Base-by-base conservation (phyloP, 1,140 invertebrate genomes). In the Camponotus pennsylvanicus region DNA sequence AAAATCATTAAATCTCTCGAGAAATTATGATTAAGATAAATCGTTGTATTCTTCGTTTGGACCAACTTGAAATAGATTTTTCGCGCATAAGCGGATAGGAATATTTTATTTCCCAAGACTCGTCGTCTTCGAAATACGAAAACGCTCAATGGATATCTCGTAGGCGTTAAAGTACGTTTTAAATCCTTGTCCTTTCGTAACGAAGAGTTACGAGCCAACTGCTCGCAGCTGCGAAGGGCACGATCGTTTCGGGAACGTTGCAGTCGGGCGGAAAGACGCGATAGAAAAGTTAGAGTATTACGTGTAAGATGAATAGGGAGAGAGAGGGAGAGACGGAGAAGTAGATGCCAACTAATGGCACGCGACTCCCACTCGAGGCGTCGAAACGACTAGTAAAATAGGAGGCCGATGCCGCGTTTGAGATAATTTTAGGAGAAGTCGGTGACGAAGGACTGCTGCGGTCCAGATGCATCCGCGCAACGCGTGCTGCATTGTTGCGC, bases 401-500 rank as follows among this genome's bases (percentile, higher is more conserved):
- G 70, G 57, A 64, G 18, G 63, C 69, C 45, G 82, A 82, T 89
- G 76, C 57, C 71, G 55, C 69, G 73, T 45, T 70, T 64, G 71
- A 45, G 88, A 89, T 89, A 87, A 90, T 85, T 89, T 89, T 90
- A 89, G 86, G 76, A 83, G 27, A 71, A 76, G 59, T 70, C 73
- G 59, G 49, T 57, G 64, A 42, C 86, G 66, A 70, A 61, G 42
- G 42, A 34, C 78, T 78, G 86, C 78, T 85, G 77, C 85, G 49
- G 87, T 92, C 92, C 92, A 92, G 88, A 88, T 92, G 92, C 85
- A 87, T 61, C 79, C 70, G 69, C 70, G 83, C 79, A 86, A 85
- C 42, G 76, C 73, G 80, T 70, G 88, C 87, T 77, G 89, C 89
- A 92, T 93, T 92, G 88, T 92, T 90, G 89, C 89, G 75, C 71